Percentiles rank a stretch among this genome's conserved stretches.
phyloP scores from a whole-genome alignment of 2,113 vertebrate genomes.

The Mustela nigripes region DNA sequence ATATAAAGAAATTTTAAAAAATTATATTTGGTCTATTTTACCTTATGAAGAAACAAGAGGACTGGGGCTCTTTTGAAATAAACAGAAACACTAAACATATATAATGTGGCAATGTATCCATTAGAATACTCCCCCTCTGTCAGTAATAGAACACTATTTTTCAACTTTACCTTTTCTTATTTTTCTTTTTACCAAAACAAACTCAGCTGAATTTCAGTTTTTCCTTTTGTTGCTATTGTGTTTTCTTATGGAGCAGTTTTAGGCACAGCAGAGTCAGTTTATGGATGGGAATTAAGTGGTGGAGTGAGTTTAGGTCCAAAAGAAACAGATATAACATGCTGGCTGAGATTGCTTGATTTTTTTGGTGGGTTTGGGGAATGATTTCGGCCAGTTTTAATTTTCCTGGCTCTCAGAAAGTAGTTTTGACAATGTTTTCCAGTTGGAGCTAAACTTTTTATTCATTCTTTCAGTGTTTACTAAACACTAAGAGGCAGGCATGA shows the following conservation, averaged over 20 bases:
- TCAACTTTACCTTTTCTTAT: constrained; percentile 31
- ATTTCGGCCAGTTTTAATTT: not conserved
- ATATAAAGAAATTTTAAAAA: not conserved
- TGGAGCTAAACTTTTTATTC: not conserved
- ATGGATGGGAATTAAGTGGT: not conserved
- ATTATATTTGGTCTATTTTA: constrained; percentile 9
- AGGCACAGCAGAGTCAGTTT: constrained; percentile 34
- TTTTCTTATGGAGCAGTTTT: constrained; percentile 63
- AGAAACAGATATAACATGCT: not conserved
- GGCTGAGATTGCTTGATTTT: not conserved
- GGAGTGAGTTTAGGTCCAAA: not conserved
- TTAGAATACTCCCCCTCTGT: not conserved
- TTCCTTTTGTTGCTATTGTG: constrained; percentile 54
- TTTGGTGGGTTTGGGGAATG: not conserved
- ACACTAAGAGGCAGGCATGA: not conserved
- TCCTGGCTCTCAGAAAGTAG: not conserved
- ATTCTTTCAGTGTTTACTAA: not conserved
- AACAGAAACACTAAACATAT: not conserved
- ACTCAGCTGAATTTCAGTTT: not conserved
- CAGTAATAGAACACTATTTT: not conserved
- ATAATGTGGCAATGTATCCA: not conserved
- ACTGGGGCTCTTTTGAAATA: not conserved
- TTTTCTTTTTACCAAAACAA: constrained; percentile 51
- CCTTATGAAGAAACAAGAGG: not conserved
- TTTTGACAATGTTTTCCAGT: not conserved